phyloP scores from a whole-genome alignment of 2,888 invertebrate species.

The Hermaeophaga mercurialis region DNA sequence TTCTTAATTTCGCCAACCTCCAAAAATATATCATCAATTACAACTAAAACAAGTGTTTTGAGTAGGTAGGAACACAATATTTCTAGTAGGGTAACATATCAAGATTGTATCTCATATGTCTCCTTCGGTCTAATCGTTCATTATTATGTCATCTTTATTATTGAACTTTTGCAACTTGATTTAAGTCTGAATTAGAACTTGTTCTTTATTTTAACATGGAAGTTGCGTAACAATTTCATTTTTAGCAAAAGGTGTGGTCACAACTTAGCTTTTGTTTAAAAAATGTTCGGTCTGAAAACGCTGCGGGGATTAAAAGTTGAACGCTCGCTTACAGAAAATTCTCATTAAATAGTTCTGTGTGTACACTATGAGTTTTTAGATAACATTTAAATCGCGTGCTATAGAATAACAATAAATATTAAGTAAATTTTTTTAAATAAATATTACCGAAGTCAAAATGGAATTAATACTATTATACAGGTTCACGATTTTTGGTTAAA shows the following conservation, averaged over 20 bases:
- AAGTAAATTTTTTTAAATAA: no score
- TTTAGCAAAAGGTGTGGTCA: slow-evolving; percentile 10
- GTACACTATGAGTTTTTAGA: background rate
- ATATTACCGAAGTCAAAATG: no score
- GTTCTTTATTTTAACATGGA: slow-evolving; percentile 8
- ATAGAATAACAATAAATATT: no score
- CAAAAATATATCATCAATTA: background rate
- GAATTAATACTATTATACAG: no score
- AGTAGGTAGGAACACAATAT: background rate
- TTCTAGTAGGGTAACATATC: background rate
- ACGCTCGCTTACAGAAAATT: background rate
- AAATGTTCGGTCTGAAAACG: background rate
- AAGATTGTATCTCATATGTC: slow-evolving; percentile 1
- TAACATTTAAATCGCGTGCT: no score
- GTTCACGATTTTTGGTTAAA: no score
- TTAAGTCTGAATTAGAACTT: slow-evolving; percentile 3
- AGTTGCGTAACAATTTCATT: slow-evolving; percentile 1
- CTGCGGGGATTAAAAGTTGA: background rate
- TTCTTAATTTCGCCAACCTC: background rate
- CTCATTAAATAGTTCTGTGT: no score
- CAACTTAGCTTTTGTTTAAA: slow-evolving; percentile 4
- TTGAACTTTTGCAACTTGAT: slow-evolving; percentile 7
- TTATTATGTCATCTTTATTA: slow-evolving; percentile 7
- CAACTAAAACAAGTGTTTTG: background rate
- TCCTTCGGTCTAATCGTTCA: background rate